Conservation (phyloP, 2,888 invertebrate species). For the Anoncus sp. region DNA sequence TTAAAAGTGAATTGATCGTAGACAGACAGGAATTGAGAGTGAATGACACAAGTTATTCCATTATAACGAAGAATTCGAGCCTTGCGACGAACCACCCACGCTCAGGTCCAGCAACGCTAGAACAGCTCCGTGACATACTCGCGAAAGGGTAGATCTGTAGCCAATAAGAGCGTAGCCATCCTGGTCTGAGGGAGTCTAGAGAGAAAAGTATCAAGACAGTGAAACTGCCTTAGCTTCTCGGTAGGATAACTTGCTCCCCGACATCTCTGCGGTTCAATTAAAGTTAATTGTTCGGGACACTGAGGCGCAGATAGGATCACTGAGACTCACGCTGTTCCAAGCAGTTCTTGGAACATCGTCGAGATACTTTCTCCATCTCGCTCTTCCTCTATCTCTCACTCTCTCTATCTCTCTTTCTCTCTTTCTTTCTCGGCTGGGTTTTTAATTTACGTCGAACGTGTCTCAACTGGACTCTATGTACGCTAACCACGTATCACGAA, state of each 20-base stretch:
- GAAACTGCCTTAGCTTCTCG: constrained; percentile 62
- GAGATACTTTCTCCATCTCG: neutral
- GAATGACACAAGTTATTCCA: constrained; percentile 40
- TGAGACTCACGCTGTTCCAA: constrained; percentile 16
- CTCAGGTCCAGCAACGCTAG: constrained; percentile 7
- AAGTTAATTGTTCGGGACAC: constrained; percentile 67
- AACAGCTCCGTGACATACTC: constrained; percentile 26
- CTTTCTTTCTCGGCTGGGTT: constrained; percentile 12
- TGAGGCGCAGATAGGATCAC: constrained; percentile 32
- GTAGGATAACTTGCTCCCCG: constrained; percentile 61
- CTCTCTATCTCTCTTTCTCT: neutral
- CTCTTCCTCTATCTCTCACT: neutral
- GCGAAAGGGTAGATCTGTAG: constrained; percentile 9
- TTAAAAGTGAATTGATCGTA: constrained; percentile 22
- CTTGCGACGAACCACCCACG: neutral
- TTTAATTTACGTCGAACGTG: constrained; percentile 45
- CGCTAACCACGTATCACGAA: constrained; percentile 29
- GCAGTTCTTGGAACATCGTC: constrained; percentile 34
- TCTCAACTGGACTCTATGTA: constrained; percentile 8
- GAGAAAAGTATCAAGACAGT: constrained; percentile 60
- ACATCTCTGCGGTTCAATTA: constrained; percentile 65
- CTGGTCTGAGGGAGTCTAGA: constrained; percentile 22
- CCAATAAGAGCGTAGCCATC: constrained; percentile 2
- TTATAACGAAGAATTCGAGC: constrained; percentile 28
- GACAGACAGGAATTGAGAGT: constrained; percentile 17